phyloP scores from a whole-genome alignment of 2,888 invertebrate genomes.

The Lasioglossum leucozonium region DNA sequence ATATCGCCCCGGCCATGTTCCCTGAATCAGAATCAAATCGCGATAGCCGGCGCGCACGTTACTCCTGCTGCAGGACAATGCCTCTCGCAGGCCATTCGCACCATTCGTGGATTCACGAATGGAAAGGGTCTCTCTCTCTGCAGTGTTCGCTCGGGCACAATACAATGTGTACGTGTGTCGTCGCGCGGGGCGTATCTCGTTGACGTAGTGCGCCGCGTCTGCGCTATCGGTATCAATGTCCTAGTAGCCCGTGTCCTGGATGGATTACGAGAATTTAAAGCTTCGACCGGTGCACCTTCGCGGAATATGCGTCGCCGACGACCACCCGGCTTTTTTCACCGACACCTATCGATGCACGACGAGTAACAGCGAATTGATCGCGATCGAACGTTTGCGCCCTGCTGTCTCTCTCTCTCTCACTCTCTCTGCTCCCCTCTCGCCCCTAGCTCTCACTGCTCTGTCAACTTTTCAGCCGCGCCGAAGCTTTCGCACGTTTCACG shows the following conservation, averaged over 20 bases:
- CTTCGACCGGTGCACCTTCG: slow-evolving; percentile 49
- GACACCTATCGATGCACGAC: not conserved
- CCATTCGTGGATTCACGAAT: slow-evolving; percentile 61
- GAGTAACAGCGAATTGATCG: slow-evolving; percentile 1
- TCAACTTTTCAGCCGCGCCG: not conserved
- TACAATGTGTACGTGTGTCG: slow-evolving; percentile 26
- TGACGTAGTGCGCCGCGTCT: slow-evolving; percentile 72
- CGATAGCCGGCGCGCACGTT: slow-evolving; percentile 63
- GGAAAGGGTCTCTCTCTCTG: slow-evolving; percentile 19
- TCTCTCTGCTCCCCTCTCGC: not conserved
- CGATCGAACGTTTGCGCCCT: not conserved
- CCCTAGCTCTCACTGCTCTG: not conserved
- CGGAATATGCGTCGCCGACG: slow-evolving; percentile 39
- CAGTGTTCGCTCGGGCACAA: slow-evolving; percentile 6
- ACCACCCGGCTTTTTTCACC: slow-evolving; percentile 13
- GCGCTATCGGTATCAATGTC: slow-evolving; percentile 70
- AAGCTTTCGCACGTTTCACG: not conserved
- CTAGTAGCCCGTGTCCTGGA: slow-evolving; percentile 61
- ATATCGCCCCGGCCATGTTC: slow-evolving; percentile 65
- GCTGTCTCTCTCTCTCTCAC: not conserved
- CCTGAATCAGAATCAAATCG: slow-evolving; percentile 70
- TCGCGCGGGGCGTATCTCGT: slow-evolving; percentile 70
- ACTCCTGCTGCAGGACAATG: slow-evolving; percentile 68
- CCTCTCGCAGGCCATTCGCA: slow-evolving; percentile 48
- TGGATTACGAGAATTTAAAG: slow-evolving; percentile 72